phyloP scores from a whole-genome alignment of 2,113 vertebrate species.

The Candoia aspera region DNA sequence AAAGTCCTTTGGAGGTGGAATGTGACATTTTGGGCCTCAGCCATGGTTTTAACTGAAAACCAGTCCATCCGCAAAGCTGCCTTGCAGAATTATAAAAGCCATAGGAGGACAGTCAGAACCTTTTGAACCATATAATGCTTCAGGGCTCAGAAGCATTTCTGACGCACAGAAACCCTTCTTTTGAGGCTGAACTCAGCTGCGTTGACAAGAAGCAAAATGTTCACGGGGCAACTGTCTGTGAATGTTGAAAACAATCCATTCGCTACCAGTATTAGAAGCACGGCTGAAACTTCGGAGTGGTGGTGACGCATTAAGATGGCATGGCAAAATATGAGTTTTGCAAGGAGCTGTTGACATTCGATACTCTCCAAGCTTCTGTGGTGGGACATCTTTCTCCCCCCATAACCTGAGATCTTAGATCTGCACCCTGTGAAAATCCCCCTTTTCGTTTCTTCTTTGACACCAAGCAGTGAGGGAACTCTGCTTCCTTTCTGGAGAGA shows the following conservation, averaged over 20 bases:
- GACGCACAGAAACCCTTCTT: not conserved
- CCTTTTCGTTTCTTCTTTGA: slow-evolving; percentile 45
- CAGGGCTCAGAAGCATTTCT: accelerated
- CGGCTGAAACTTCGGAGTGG: not conserved
- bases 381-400: not conserved
- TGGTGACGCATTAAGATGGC: not conserved
- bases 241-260: not conserved
- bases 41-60: not conserved
- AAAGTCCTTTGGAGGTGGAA: not conserved
- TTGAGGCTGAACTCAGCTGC: not conserved
- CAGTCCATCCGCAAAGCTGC: no score
- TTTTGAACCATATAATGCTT: not conserved
- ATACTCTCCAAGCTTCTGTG: not conserved
- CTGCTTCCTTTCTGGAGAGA: slow-evolving; percentile 19
- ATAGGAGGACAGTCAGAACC: not conserved
- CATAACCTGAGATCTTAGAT: not conserved
- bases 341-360: slow-evolving; percentile 13
- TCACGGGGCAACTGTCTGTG: not conserved
- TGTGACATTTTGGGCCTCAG: no score
- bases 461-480: slow-evolving; percentile 38
- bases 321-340: not conserved
- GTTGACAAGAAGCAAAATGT: not conserved
- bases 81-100: not conserved
- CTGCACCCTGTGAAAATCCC: slow-evolving; percentile 36
- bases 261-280: not conserved